These are phyloP conservation scores for Nyctalus aviator DNA, from an alignment of 2,797 vertebrate genomes.

Conservation along the genomic window DNA sequence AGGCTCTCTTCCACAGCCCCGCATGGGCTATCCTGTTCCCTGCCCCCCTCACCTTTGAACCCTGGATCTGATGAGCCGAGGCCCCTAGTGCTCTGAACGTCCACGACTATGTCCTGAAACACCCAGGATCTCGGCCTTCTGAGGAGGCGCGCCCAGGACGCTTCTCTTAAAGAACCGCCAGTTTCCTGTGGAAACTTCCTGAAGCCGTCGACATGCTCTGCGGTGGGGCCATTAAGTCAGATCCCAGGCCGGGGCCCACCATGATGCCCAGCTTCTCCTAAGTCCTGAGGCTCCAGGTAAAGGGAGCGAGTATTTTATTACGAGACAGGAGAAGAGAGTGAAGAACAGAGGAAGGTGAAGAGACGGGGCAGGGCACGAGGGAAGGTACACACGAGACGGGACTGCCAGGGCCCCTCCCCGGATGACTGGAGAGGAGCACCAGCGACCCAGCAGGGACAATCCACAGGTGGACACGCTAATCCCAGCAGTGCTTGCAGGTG, in stretches of 20 bases:
- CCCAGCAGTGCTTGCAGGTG: accelerated
- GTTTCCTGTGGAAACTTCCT: not conserved
- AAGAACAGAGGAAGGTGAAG: not conserved
- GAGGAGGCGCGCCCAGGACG: not conserved
- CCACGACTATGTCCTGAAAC: not conserved
- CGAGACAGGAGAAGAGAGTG: not conserved
- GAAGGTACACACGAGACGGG: not conserved
- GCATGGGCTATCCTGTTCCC: not conserved
- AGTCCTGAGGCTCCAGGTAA: not conserved
- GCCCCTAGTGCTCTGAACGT: not conserved
- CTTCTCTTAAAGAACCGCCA: not conserved
- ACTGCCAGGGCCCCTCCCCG: not conserved
- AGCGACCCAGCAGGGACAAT: too few relatives aligned
- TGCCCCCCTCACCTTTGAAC: not conserved
- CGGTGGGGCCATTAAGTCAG: not conserved
- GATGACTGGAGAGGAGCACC: not conserved
- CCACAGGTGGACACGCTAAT: not conserved
- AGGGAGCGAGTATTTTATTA: not conserved
- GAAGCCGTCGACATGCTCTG: not conserved
- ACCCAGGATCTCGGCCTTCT: not conserved
- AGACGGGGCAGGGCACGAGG: not conserved
- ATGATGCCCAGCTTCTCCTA: not conserved
- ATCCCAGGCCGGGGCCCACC: not conserved
- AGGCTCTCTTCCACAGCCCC: not conserved
- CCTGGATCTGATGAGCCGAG: not conserved